Conservation (phyloP, 1,140 invertebrate genomes). For the Formica exsecta region DNA sequence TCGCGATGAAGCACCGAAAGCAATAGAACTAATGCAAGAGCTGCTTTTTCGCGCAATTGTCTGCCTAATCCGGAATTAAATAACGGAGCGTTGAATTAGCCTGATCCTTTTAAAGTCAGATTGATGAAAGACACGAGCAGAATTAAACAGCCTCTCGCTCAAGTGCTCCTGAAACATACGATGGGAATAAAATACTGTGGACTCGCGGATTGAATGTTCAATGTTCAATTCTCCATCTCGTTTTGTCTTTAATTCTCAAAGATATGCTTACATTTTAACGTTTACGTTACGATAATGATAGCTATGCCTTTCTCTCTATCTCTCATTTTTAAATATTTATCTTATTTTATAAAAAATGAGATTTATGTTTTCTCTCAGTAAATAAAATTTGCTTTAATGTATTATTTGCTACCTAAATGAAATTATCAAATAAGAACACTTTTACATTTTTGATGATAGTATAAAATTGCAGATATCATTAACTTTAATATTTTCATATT, state of each 20-base stretch:
- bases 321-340: conserved; percentile 18
- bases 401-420: background rate
- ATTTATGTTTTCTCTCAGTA: background rate
- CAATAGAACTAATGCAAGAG: conserved; percentile 46
- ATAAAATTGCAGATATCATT: background rate
- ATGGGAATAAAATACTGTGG: conserved; percentile 51
- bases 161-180: conserved; percentile 51
- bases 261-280: conserved; percentile 50
- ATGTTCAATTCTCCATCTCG: conserved; percentile 21
- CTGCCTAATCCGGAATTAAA: conserved; percentile 58
- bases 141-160: conserved; percentile 63
- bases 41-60: conserved; percentile 46
- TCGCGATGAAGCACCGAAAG: background rate
- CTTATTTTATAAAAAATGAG: conserved; percentile 6
- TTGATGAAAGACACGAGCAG: conserved; percentile 62
- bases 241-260: conserved; percentile 36
- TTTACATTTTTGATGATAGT: background rate
- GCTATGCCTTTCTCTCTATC: background rate
- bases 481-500: background rate
- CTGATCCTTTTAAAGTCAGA: conserved; percentile 63
- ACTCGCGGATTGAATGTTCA: conserved; percentile 61
- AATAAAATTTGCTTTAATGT: background rate
- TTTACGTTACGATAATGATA: background rate
- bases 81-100: conserved; percentile 60
- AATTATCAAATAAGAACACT: background rate